Base-by-base conservation (phyloP, 2,888 invertebrate species). In the Amitus sp. region DNA sequence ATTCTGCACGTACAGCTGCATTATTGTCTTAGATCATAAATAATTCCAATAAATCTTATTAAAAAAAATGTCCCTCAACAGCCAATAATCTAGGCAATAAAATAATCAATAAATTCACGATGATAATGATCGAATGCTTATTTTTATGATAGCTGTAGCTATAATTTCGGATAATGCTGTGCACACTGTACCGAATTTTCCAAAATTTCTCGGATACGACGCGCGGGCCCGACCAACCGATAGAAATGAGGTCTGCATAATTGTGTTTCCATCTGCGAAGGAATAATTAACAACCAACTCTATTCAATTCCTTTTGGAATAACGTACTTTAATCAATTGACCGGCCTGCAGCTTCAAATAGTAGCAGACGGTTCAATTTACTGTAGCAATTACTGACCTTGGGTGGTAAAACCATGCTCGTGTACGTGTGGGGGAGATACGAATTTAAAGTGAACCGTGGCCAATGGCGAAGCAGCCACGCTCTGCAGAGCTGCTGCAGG, bases 241-340 rank as follows among this genome's bases (percentile, higher is more conserved):
- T 9, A 79, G 62, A 54, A 70, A 80, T 1, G 77, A 78, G 28
- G 72, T 75, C 50, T 80, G 80, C 20, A 68, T 64, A 19, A 80
- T 58, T 12, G 79, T 73, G 15, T 70, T 73, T 27, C 70, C 74
- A n/a, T 74, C 80, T 79, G 39, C 43, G 56, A 61, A 47, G 55
- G 34, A 50, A 46, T 37, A 43, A 27, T 6, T n/a, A n/a, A n/a
- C n/a, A n/a, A n/a, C n/a, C n/a, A 34, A 34, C 13, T 33, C 40
- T 17, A 9, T 49, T 48, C 54, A 47, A 7, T 23, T 23, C 3
- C 7, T 23, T 23, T 50, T 42, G 17, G 33, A 43, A 37, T n/a
- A n/a, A n/a, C n/a, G 30, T 40, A 50, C 55, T 55, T 19, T 39
- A 13, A n/a, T n/a, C n/a, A n/a, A n/a, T n/a, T n/a, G n/a, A n/a